Evolutionary conservation across 2,797 vertebrate species (phyloP).

Genomic region (Falco peregrinus): DNA sequence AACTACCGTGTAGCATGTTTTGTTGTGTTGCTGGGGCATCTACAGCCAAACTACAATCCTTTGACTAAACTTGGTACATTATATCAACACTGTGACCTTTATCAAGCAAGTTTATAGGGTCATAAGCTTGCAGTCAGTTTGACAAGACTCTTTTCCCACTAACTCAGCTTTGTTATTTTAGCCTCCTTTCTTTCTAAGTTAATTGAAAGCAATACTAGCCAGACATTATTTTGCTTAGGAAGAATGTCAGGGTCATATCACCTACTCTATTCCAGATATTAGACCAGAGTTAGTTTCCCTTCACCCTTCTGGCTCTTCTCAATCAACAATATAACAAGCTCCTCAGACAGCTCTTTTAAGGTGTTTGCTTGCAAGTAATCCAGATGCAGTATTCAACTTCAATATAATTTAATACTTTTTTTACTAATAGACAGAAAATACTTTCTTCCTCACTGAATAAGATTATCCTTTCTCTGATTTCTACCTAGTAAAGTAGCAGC

Average conservation of each 20-base stretch:
- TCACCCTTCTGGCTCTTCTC: slow-evolving; percentile 14
- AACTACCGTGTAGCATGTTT: background rate
- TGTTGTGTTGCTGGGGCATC: background rate
- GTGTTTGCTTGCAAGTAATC: background rate
- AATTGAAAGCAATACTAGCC: slow-evolving; percentile 26
- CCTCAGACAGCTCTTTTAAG: background rate
- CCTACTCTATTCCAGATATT: background rate
- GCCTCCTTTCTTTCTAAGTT: slow-evolving; percentile 22
- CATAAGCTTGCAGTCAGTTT: background rate
- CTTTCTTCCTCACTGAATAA: background rate
- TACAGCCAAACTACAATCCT: background rate
- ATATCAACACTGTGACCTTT: background rate
- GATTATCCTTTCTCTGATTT: background rate
- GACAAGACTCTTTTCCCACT: slow-evolving; percentile 2
- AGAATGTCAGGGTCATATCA: background rate
- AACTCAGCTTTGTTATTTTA: slow-evolving; percentile 47
- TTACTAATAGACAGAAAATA: background rate
- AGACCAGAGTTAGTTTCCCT: background rate
- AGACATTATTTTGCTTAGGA: background rate
- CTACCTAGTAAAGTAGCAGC: background rate
- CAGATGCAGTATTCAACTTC: background rate
- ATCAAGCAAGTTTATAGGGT: background rate
- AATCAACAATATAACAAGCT: background rate
- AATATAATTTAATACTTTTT: background rate
- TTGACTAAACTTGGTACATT: background rate